A percentile compares a stretch with the other conserved stretches of the same genome.
Conservation (phyloP, 2,797 vertebrate species). For the Enteromius treurensis region DNA sequence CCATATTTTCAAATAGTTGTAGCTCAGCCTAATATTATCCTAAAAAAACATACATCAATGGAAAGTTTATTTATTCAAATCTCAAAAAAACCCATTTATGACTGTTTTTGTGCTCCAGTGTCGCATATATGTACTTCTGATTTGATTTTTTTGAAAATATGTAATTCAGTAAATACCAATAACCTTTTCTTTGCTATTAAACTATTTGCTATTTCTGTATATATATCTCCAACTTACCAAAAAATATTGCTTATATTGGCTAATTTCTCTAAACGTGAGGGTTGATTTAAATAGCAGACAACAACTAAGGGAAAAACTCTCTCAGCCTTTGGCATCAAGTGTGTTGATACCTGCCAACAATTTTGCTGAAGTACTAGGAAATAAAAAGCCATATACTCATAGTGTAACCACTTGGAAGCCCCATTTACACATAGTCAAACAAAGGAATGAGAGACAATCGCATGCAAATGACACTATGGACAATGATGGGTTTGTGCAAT, state of each 20-base stretch:
- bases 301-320: slow-evolving; percentile 67
- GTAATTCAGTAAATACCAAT: not conserved
- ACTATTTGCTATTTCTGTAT: too few species aligned
- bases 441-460: slow-evolving; percentile 22
- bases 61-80: too few species aligned
- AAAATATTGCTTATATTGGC: not conserved
- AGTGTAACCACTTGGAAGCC: slow-evolving; percentile 14
- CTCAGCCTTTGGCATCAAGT: slow-evolving; percentile 61
- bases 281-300: slow-evolving; percentile 69
- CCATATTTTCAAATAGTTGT: too few species aligned
- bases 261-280: slow-evolving; percentile 59
- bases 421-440: slow-evolving; percentile 24
- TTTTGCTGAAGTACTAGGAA: slow-evolving; percentile 63
- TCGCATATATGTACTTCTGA: too few species aligned
- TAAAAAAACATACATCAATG: too few species aligned
- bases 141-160: not conserved
- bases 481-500: not conserved
- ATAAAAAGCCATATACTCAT: slow-evolving; percentile 43
- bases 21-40: too few species aligned
- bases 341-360: slow-evolving; percentile 64
- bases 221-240: not conserved
- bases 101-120: too few species aligned
- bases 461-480: slow-evolving; percentile 32
- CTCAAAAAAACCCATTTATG: too few species aligned
- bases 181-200: not conserved